These are phyloP conservation scores for Cotesia congregata DNA, from an alignment of 2,888 invertebrate species.

Conservation along the genomic window DNA sequence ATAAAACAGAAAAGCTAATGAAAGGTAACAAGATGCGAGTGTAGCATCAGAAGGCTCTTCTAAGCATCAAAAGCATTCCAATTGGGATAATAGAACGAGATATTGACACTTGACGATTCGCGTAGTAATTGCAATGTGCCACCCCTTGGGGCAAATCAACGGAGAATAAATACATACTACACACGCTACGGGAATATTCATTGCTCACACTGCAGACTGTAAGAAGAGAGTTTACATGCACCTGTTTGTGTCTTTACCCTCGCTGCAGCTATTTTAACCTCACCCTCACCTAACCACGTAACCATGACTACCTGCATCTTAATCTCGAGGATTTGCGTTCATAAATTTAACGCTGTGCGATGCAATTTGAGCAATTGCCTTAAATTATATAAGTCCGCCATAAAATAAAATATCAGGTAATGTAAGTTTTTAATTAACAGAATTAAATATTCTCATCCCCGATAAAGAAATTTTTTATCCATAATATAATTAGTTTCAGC, in stretches of 20 bases:
- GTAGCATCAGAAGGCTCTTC: background rate
- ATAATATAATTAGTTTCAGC: background rate
- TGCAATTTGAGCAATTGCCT: background rate
- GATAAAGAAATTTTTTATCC: background rate
- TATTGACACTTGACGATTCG: slow-evolving; percentile 66
- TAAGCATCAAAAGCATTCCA: slow-evolving; percentile 65
- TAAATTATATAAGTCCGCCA: background rate
- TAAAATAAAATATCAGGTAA: background rate
- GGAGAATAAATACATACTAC: background rate
- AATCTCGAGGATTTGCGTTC: background rate
- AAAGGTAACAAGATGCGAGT: slow-evolving; percentile 8
- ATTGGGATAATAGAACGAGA: slow-evolving; percentile 60
- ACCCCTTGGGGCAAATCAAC: background rate
- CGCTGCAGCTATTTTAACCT: slow-evolving; percentile 1
- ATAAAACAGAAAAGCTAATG: background rate
- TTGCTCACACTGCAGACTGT: background rate
- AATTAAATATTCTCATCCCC: background rate
- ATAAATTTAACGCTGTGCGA: background rate
- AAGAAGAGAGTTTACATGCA: background rate
- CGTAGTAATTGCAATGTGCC: slow-evolving; percentile 43
- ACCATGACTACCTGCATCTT: background rate
- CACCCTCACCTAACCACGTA: background rate
- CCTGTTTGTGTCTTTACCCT: slow-evolving; percentile 5
- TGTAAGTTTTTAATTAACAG: background rate
- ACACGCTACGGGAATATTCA: slow-evolving; percentile 8